phyloP scores from a whole-genome alignment of 2,888 invertebrate species.

The Yponomeuta cagnagella region DNA sequence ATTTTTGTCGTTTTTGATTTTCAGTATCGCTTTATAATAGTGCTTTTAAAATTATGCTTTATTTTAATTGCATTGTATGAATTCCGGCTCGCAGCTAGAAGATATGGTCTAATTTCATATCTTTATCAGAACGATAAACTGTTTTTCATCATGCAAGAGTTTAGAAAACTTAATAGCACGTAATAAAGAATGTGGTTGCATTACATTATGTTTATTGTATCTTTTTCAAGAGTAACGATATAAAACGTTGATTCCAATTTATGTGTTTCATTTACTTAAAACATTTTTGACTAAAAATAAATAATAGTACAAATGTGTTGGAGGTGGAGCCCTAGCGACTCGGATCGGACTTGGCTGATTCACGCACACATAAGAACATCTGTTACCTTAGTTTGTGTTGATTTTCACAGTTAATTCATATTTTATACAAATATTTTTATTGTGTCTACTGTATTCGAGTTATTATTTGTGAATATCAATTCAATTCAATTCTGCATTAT shows the following conservation, averaged over 20 bases:
- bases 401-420: too few relatives aligned
- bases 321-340: too few relatives aligned
- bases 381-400: too few relatives aligned
- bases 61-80: slow-evolving; percentile 22
- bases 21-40: slow-evolving; percentile 22
- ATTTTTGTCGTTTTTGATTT: slow-evolving; percentile 43
- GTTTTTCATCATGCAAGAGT: background rate
- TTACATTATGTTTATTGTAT: slow-evolving; percentile 13
- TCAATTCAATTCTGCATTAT: too few relatives aligned
- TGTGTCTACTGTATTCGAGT: too few relatives aligned
- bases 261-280: slow-evolving; percentile 26
- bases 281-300: background rate
- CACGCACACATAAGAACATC: too few relatives aligned
- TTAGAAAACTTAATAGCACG: slow-evolving; percentile 18
- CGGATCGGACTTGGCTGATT: too few relatives aligned
- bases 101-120: background rate
- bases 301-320: background rate
- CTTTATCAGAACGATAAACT: background rate
- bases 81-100: background rate
- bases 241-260: slow-evolving; percentile 56
- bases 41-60: slow-evolving; percentile 44
- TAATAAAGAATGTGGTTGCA: slow-evolving; percentile 1
- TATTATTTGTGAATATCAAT: too few relatives aligned
- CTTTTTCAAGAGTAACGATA: slow-evolving; percentile 34
- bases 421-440: too few relatives aligned